Conservation (phyloP, 2,797 vertebrate species). For the Gastrophryne carolinensis region DNA sequence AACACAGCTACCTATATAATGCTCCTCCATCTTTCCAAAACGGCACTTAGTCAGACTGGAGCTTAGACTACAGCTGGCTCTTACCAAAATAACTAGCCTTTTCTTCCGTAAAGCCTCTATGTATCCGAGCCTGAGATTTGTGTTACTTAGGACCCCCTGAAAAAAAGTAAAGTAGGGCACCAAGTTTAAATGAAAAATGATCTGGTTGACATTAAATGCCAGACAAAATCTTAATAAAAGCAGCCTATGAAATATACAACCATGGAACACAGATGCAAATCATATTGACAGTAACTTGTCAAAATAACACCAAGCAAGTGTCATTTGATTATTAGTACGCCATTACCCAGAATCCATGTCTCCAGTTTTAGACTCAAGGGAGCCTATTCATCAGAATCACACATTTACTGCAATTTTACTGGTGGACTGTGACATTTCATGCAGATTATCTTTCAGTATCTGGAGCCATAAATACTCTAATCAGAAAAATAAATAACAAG, state of each 20-base stretch:
- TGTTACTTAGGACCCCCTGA: conserved; percentile 44
- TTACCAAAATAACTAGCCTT: conserved; percentile 36
- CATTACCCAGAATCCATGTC: conserved; percentile 32
- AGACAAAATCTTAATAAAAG: conserved; percentile 14
- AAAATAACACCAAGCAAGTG: not conserved
- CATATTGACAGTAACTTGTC: conserved; percentile 11
- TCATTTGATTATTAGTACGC: conserved; percentile 18
- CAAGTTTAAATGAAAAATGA: conserved; percentile 40
- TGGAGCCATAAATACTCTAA: not conserved
- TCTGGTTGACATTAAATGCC: conserved; percentile 20
- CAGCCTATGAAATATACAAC: not conserved
- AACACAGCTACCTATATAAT: conserved; percentile 47
- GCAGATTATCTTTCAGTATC: conserved; percentile 4
- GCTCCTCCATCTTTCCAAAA: conserved; percentile 16
- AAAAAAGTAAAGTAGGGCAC: conserved; percentile 12
- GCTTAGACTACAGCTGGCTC: conserved; percentile 33
- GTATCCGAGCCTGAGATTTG: conserved; percentile 45
- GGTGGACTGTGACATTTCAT: conserved; percentile 9
- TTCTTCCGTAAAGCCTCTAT: conserved; percentile 42
- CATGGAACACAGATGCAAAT: conserved; percentile 9
- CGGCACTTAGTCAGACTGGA: conserved; percentile 8
- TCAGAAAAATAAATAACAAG: not conserved
- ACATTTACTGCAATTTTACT: conserved; percentile 9
- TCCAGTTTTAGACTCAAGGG: not conserved
- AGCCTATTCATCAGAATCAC: conserved; percentile 19